Evolutionary conservation across 2,113 vertebrate genomes (phyloP), one percentile per base, ranked within the genome.

Genomic region (Ophiodon elongatus): DNA sequence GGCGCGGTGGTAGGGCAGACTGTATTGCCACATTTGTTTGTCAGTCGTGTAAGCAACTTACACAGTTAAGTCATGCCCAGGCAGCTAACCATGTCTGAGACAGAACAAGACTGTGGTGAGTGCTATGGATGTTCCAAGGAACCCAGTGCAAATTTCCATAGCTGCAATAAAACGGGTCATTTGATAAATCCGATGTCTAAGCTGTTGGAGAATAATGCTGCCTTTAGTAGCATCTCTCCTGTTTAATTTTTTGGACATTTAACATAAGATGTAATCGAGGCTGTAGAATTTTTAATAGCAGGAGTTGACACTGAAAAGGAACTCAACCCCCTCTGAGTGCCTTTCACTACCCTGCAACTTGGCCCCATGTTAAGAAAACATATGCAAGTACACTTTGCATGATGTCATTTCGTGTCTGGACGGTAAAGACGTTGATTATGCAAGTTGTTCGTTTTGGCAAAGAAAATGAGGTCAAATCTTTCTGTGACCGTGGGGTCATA

Each of bases 321-420:
- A 86, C 50, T 52, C 64, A 13, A 45, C 73, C 63, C 78, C 56
- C 73, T 73, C 56, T 10, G 19, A 70, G 67, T 10, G 8, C 52
- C 79, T 70, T 82, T 3, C 68, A 60, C 31, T 74, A 27, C 70
- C 89, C 87, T 47, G 11, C 78, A 71, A 75, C 85, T 64, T 74
- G 88, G 87, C 80, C 90, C 85, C 91, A 73, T 43, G 29, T 78
- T 85, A 91, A 90, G 84, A 89, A 91, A 92, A 93, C 88, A 90
- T 31, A 83, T 76, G 76, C 84, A 60, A 45, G 84, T 72, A 5
- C 77, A 83, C 37, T 76, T 65, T 56, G 75, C 68, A 92, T 94
- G 91, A 94, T 89, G 89, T 95, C 90, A 94, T 90, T 69, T 72
- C 2, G 0, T 80, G 88, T 92, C 89, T 92, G 86, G 84, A 84